Base-by-base conservation (phyloP, 1,140 invertebrate genomes). In the Lepidurus arcticus region DNA sequence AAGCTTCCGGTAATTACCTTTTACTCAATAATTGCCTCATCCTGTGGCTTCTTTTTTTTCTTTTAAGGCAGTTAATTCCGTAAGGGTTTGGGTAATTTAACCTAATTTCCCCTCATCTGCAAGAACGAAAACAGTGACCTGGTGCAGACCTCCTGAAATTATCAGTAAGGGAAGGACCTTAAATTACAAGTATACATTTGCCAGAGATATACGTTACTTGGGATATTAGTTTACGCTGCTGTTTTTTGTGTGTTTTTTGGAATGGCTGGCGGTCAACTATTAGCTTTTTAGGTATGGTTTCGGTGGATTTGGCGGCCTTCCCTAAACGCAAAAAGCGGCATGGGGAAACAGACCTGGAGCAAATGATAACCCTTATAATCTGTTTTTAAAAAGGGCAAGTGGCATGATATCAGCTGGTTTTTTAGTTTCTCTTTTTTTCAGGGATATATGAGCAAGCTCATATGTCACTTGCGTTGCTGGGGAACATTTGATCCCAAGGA, bases 1-100 rank as follows among this genome's bases (percentile, higher is more conserved):
- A 65, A 65, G n/a, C 53, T 65, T 65, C 53, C 53, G 53, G 53
- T 65, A 65, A 65, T 65, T 65, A 65, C 3, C 9, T 65, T 65
- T 65, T 65, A 65, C 53, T 65, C 53, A 65, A 65, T 65, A 65
- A 65, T 65, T 65, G n/a, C 53, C 53, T 21, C 53, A 65, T 13
- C 53, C 21, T 65, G 6, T 65, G 21, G 53, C 13, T 65, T 65
- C 53, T 21, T 21, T 7, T 10, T 65, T 65, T 65, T 21, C n/a
- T 21, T 7, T 65, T 21, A 65, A 65, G 53, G 13, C 21, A 65
- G 16, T 21, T 65, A 65, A 65, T 65, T 65, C 21, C 34, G 34
- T 34, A 34, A 34, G 34, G 34, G 34, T 65, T 9, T 65, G n/a
- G 8, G 21, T 24, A 24, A 24, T 24, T 24, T 24, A 10, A 21